Evolutionary conservation across 2,888 invertebrate genomes (phyloP), one percentile per base, ranked within the genome.

Genomic region (Galeopsomyia nigrocyanea): DNA sequence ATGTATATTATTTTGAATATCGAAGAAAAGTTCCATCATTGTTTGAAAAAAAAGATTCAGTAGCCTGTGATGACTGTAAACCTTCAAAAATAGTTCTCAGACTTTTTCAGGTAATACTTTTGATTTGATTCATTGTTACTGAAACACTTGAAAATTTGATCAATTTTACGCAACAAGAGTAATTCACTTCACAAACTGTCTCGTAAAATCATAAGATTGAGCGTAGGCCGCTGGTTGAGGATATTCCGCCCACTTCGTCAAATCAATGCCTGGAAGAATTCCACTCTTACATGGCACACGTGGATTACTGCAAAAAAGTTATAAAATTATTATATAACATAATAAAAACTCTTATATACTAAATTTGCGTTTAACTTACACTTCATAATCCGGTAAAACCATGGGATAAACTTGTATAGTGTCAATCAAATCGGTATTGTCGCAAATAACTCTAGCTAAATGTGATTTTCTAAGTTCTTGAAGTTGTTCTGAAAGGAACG

Each of bases 371-470:
- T 17, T 46, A 47, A 90, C 94, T 92, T 90, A 96, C 96, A 96
- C 91, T 90, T 96, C 95, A 83, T 96, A 96, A 87, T 96, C 96
- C 3, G 96, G 95, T 80, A 96, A 87, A 46, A 96, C 95, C 95
- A 96, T 95, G 0, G 96, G 95, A 86, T 95, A 96, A 16, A 96
- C 89, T 86, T 97, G 97, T 76, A 95, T 92, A 13, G 95, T 95
- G 82, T 96, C 95, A 78, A 97, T 95, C 77, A 96, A 90, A 85
- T 97, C 96, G 0, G 96, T 95, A 84, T 96, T 96, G 86, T 97
- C 97, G 84, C 97, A 97, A 79, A 97, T 94, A 64, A 96, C 87
- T 75, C 95, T 91, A 0, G 96, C 92, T 9, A 96, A 87, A 79
- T 94, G 91, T 0, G 92, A 88, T 87, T 96, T 96, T 60, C 94